Evolutionary conservation across 2,113 vertebrate genomes (phyloP).

Genomic region (Thermophis baileyi): DNA sequence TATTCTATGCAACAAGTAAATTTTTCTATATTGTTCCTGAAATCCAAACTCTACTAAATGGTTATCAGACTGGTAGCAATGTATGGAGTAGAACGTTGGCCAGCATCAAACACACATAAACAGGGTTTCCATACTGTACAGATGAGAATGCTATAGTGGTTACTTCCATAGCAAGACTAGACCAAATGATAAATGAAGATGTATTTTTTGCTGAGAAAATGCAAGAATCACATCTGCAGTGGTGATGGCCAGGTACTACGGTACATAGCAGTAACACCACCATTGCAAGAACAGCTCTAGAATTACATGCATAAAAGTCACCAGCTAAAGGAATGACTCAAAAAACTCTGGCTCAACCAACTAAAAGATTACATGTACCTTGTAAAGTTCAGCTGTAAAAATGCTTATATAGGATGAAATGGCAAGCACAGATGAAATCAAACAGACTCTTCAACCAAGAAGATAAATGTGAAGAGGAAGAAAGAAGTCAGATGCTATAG

Average conservation of each 20-base stretch:
- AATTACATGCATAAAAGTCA: background rate
- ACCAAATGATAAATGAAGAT: background rate
- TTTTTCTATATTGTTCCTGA: background rate
- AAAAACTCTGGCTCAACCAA: background rate
- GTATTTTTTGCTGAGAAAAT: background rate
- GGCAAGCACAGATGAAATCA: background rate
- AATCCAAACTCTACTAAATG: background rate
- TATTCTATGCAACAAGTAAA: background rate
- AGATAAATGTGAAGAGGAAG: background rate
- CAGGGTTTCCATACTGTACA: background rate
- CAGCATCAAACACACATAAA: background rate
- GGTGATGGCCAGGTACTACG: background rate
- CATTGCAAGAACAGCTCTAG: background rate
- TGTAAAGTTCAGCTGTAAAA: background rate
- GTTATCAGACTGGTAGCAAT: background rate
- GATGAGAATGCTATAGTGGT: background rate
- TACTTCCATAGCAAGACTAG: background rate
- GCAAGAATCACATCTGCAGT: background rate
- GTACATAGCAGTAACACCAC: background rate
- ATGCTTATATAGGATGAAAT: background rate
- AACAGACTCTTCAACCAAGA: background rate
- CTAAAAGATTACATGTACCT: background rate
- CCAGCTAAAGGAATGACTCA: background rate
- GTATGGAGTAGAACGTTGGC: background rate
- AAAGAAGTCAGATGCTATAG: background rate